Evolutionary conservation across 2,888 invertebrate species (phyloP), one percentile per base, ranked within the genome.

Genomic region (Mactromeris polynyma): DNA sequence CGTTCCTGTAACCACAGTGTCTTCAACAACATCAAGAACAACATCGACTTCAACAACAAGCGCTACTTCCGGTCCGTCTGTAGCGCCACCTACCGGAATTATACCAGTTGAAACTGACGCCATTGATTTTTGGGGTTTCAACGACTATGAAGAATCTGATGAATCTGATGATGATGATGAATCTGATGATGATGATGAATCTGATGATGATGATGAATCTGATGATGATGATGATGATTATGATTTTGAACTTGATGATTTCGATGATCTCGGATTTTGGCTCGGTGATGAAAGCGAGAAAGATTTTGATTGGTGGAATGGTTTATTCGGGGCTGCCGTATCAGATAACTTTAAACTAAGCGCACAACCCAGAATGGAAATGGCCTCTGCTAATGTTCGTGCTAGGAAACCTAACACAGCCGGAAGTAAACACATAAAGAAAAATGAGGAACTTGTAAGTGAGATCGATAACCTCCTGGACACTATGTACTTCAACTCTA

Each of bases 401-500:
- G 21, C 36, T 11, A 31, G 69, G 21, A 77, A 46, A 81, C 46
- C 40, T 14, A 51, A 36, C n/a, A 51, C 73, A 0, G 0, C 40
- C 21, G 77, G 14, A 69, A 42, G 7, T 21, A 40, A 85, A 26
- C 46, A 42, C 31, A 19, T 85, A 3, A n/a, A 33, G 2, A 42
- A 80, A 64, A 46, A 73, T 33, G 31, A 81, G 17, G 36, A 81
- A 1, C 81, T 86, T 54, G 69, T 81, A 46, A 81, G 46, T 73
- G 33, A 38, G 7, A 86, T 86, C 69, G 86, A 73, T 51, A 81
- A 31, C 31, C 81, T 40, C 4, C 77, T 86, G 36, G 86, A 86
- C 77, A 81, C 21, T n/a, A 33, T 86, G 81, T 86, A 86, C 73
- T 86, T 86, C 46, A 81, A 86, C 54, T 46, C 86, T 26, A 86